Conservation (phyloP, 2,888 invertebrate species). For the Leptarthrus brevirostris region DNA sequence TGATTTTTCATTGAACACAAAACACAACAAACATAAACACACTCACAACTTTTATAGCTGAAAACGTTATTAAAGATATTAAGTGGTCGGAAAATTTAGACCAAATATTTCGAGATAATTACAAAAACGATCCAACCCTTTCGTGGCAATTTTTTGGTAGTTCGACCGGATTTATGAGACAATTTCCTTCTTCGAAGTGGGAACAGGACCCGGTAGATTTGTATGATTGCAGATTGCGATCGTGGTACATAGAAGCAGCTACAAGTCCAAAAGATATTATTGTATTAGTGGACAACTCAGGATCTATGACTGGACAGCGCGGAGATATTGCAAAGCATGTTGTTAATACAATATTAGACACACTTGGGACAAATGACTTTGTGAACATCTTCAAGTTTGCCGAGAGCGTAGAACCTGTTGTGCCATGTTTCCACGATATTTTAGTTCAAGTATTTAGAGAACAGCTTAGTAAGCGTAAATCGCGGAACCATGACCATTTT, state of each 20-base stretch:
- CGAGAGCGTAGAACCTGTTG: slow-evolving; percentile 81
- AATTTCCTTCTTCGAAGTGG: slow-evolving; percentile 93
- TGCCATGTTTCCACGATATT: slow-evolving; percentile 89
- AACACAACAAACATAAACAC: slow-evolving; percentile 40
- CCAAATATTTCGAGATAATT: slow-evolving; percentile 87
- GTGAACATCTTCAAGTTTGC: slow-evolving; percentile 96
- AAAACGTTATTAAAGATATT: slow-evolving; percentile 89
- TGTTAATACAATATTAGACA: slow-evolving; percentile 90
- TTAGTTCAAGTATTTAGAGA: slow-evolving; percentile 82
- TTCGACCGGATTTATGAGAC: slow-evolving; percentile 95
- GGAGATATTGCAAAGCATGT: slow-evolving; percentile 92
- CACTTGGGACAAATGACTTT: slow-evolving; percentile 96
- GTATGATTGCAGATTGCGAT: slow-evolving; percentile 93
- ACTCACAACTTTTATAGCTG: slow-evolving; percentile 70
- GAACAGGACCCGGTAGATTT: slow-evolving; percentile 85
- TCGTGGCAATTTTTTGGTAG: slow-evolving; percentile 99
- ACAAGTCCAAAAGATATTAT: slow-evolving; percentile 95
- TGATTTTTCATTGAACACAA: slow-evolving; percentile 28
- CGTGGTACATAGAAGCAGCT: slow-evolving; percentile 98
- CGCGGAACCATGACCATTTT: slow-evolving; percentile 28
- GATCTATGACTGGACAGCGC: slow-evolving; percentile 89
- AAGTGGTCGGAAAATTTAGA: slow-evolving; percentile 96
- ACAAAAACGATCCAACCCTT: slow-evolving; percentile 84
- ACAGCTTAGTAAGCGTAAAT: neutral
- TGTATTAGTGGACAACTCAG: slow-evolving; percentile 87